Base-by-base conservation (phyloP, 2,113 vertebrate genomes). In the Periophthalmodon schlosseri region DNA sequence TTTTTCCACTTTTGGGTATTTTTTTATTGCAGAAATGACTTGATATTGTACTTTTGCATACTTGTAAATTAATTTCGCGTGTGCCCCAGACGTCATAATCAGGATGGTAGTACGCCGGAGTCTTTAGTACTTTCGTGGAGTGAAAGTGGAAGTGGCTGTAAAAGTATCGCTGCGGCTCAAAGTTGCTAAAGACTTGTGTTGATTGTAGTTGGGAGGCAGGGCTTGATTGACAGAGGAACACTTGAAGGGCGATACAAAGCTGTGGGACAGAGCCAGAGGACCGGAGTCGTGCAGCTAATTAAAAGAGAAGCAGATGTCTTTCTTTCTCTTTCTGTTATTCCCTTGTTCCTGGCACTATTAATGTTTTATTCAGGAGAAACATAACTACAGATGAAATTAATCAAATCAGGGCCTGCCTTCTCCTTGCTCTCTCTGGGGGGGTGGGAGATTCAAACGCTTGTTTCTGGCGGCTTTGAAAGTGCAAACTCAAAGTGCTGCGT, bases 291-390 rank as follows among this genome's bases (percentile, higher is more conserved):
- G 68, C 86, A 89, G 87, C 88, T 93, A 90, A 92, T 92, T 92
- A 92, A 90, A 91, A 90, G 86, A 87, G 87, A 91, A 90, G 87
- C 88, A 90, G 90, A 88, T 88, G 87, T 89, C 90, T 86, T 86
- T 93, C 87, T 91, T 87, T 84, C 87, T 76, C 79, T 91, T 87
- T 89, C 80, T 85, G 85, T 89, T 89, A 90, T 92, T 93, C 88
- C 91, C 89, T 91, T 90, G 87, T 92, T 92, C 90, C 89, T 89
- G 84, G 79, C 86, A 90, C 89, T 87, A 89, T 92, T 92, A 90
- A 94, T 93, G 91, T 93, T 92, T 94, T 93, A 94, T 94, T 93
- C 90, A 94, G 88, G 86, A 82, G 91, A 92, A 93, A 91, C 86
- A 87, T 92, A 93, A 93, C 89, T 92, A 93, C 89, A 91, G 89